Evolutionary conservation across 2,113 vertebrate species (phyloP).

Genomic region (Sarotherodon lohbergeri): DNA sequence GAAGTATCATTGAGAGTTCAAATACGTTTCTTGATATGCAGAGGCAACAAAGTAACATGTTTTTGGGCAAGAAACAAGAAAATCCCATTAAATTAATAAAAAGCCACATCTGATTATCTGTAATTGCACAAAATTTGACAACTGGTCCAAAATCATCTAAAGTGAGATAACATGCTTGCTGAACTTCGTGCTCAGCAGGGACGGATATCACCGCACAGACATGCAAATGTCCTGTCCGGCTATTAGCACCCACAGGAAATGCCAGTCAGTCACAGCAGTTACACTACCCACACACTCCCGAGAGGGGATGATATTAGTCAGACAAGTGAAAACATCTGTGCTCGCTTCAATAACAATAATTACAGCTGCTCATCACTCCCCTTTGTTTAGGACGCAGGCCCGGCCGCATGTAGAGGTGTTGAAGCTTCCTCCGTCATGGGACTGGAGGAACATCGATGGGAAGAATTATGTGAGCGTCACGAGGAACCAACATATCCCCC

Average conservation of each 20-base stretch:
- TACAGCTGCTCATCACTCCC: background rate
- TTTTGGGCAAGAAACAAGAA: background rate
- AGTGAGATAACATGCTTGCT: background rate
- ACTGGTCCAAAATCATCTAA: background rate
- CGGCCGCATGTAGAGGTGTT: slow-evolving; percentile 70
- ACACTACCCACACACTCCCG: background rate
- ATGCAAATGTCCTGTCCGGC: background rate
- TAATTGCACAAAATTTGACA: background rate
- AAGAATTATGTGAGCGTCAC: slow-evolving; percentile 87
- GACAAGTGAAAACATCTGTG: background rate
- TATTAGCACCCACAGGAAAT: background rate
- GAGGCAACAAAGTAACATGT: background rate
- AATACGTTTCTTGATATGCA: background rate
- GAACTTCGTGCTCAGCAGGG: background rate
- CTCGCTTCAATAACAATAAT: background rate
- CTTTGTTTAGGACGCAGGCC: slow-evolving; percentile 12
- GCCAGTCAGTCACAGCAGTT: background rate
- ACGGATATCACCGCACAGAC: background rate
- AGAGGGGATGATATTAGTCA: background rate
- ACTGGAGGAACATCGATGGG: slow-evolving; percentile 86
- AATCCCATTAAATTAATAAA: background rate
- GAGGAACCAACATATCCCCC: slow-evolving; percentile 95
- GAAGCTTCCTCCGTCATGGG: slow-evolving; percentile 81
- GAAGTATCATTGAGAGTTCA: background rate
- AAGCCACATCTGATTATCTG: background rate